phyloP scores from a whole-genome alignment of 2,113 vertebrate genomes.

The Myanophis thanlyinensis region DNA sequence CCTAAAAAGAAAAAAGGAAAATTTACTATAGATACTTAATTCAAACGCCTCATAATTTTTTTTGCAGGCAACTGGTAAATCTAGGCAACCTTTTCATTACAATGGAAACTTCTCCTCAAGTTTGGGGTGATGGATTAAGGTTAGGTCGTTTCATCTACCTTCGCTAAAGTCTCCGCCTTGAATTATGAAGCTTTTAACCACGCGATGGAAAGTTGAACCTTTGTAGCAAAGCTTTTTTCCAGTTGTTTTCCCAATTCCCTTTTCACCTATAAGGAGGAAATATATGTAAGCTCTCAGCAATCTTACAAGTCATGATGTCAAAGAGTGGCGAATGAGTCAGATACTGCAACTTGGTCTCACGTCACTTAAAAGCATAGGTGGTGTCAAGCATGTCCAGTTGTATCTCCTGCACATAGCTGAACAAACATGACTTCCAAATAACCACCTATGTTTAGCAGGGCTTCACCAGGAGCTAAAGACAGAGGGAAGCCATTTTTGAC shows the following conservation, averaged over 20 bases:
- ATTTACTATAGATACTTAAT: neutral
- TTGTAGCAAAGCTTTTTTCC: constrained; percentile 97
- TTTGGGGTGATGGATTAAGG: neutral
- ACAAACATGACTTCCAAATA: neutral
- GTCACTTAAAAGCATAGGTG: neutral
- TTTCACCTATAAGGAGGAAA: constrained; percentile 81
- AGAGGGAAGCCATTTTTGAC: neutral
- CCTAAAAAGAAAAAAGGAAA: too few species aligned
- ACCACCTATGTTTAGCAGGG: neutral
- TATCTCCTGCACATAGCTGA: neutral
- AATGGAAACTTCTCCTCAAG: neutral
- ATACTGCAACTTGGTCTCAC: fast-evolving
- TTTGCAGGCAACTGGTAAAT: neutral
- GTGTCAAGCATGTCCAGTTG: neutral
- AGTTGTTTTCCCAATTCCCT: constrained; percentile 91
- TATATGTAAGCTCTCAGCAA: neutral
- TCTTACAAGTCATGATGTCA: neutral
- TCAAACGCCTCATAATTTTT: neutral
- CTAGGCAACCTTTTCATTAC: neutral
- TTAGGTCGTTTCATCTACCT: constrained; percentile 74
- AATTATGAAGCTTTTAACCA: constrained; percentile 99
- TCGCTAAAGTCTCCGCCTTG: constrained; percentile 99
- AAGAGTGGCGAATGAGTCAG: neutral
- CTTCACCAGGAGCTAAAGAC: neutral
- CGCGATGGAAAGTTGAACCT: constrained; percentile 97